A percentile compares a stretch with the other conserved stretches of the same genome.
These are phyloP conservation scores for Myathropa florea DNA, from an alignment of 2,888 invertebrate species.

Conservation along the genomic window DNA sequence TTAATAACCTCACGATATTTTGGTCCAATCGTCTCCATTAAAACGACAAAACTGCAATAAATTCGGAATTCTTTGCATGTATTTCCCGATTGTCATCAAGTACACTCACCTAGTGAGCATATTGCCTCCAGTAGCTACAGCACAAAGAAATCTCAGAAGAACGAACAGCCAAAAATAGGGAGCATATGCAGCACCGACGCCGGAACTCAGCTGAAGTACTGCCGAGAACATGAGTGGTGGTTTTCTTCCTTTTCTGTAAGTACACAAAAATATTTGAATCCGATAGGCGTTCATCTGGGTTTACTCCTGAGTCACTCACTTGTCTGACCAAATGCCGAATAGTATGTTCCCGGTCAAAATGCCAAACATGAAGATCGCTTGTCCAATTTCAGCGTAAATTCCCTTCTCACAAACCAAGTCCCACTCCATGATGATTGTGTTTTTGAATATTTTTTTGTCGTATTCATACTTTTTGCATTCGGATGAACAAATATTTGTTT, in stretches of 20 bases:
- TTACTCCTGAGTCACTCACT: slow-evolving; percentile 80
- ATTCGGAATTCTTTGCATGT: neutral
- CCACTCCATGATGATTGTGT: slow-evolving; percentile 88
- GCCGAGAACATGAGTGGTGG: slow-evolving; percentile 87
- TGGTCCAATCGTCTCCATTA: slow-evolving; percentile 84
- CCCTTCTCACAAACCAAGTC: slow-evolving; percentile 86
- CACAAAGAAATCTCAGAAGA: slow-evolving; percentile 85
- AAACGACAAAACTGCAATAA: slow-evolving; percentile 82
- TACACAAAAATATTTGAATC: slow-evolving; percentile 47
- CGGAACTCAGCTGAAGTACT: slow-evolving; percentile 86
- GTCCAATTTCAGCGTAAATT: slow-evolving; percentile 86
- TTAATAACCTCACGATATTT: neutral
- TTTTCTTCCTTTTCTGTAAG: slow-evolving; percentile 86
- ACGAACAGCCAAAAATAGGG: slow-evolving; percentile 85
- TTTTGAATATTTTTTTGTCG: slow-evolving; percentile 84
- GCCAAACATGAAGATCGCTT: slow-evolving; percentile 88
- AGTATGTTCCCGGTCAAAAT: slow-evolving; percentile 87
- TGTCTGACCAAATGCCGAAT: slow-evolving; percentile 87
- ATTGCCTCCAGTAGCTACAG: slow-evolving; percentile 88
- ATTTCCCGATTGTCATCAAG: neutral
- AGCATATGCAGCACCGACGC: slow-evolving; percentile 86
- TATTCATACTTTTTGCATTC: slow-evolving; percentile 84
- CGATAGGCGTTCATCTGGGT: neutral
- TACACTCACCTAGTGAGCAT: slow-evolving; percentile 84
- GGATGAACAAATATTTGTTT: slow-evolving; percentile 80